These are phyloP conservation scores for Crax fasciolata DNA, from an alignment of 2,797 vertebrate genomes.

Conservation along the genomic window DNA sequence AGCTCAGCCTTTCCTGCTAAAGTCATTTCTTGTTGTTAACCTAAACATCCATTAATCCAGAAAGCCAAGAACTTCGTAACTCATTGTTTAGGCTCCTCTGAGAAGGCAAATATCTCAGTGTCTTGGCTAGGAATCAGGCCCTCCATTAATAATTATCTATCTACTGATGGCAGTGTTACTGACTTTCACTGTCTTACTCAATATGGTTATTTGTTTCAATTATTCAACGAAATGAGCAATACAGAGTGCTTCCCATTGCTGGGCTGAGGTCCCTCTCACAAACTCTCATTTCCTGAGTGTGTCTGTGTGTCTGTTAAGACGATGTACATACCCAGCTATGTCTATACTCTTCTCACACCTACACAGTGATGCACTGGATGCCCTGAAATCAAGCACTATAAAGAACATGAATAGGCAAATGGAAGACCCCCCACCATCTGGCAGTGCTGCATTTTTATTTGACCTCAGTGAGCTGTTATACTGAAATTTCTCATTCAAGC, in stretches of 20 bases:
- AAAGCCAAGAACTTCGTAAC: not conserved
- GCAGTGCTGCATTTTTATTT: not conserved
- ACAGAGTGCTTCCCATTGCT: not conserved
- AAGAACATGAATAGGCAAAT: not conserved
- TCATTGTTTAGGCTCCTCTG: not conserved
- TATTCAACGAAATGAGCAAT: not conserved
- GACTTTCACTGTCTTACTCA: not conserved
- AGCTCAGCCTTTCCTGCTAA: not conserved
- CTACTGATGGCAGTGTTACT: not conserved
- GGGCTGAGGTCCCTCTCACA: not conserved
- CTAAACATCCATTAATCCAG: not conserved
- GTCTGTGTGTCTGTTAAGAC: not conserved
- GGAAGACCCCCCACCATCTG: not conserved
- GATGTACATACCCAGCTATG: not conserved
- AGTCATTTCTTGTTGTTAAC: not conserved
- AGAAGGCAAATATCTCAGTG: not conserved
- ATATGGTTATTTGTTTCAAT: not conserved
- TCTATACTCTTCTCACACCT: not conserved
- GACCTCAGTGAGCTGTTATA: not conserved
- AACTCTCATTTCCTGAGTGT: not conserved
- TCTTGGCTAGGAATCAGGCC: not conserved
- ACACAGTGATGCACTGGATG: not conserved
- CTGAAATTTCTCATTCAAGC: not conserved
- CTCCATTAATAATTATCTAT: not conserved
- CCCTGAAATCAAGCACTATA: not conserved